phyloP scores from a whole-genome alignment of 2,888 invertebrate species.

The Isoperla grammatica region DNA sequence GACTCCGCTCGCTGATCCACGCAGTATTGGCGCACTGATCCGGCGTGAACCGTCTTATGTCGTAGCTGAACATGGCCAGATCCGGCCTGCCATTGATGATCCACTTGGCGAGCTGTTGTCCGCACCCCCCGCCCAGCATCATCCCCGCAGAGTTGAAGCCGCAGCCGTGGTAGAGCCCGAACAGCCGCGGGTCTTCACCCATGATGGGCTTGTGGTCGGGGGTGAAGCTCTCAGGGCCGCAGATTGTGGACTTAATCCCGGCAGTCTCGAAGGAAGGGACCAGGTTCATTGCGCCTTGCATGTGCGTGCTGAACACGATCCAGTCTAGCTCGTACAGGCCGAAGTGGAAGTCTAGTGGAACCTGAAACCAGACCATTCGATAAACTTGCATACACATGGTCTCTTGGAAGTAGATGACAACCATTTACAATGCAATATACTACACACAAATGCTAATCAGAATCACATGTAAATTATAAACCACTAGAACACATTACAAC shows the following conservation, averaged over 20 bases:
- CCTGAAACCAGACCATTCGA: slow-evolving; percentile 43
- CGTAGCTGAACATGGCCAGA: slow-evolving; percentile 80
- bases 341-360: slow-evolving; percentile 73
- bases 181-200: slow-evolving; percentile 47
- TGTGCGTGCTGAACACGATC: slow-evolving; percentile 73
- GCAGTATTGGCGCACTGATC: slow-evolving; percentile 61
- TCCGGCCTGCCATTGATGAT: slow-evolving; percentile 74
- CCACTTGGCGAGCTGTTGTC: slow-evolving; percentile 81
- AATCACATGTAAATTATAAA: too few relatives aligned
- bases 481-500: too few relatives aligned
- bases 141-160: slow-evolving; percentile 90
- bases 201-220: slow-evolving; percentile 86
- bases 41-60: slow-evolving; percentile 71
- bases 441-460: too few relatives aligned
- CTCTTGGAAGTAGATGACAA: too few relatives aligned
- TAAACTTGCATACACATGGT: too few relatives aligned
- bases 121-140: slow-evolving; percentile 86
- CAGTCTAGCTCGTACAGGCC: slow-evolving; percentile 83
- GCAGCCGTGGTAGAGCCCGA: slow-evolving; percentile 77
- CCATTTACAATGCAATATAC: too few relatives aligned
- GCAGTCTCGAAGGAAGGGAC: slow-evolving; percentile 67
- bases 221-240: slow-evolving; percentile 89
- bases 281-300: slow-evolving; percentile 60
- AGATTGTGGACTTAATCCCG: slow-evolving; percentile 81
- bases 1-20: slow-evolving; percentile 78